A percentile compares a stretch with the other conserved stretches of the same genome.
Conservation (phyloP, 2,113 vertebrate species). For the Athene cunicularia region DNA sequence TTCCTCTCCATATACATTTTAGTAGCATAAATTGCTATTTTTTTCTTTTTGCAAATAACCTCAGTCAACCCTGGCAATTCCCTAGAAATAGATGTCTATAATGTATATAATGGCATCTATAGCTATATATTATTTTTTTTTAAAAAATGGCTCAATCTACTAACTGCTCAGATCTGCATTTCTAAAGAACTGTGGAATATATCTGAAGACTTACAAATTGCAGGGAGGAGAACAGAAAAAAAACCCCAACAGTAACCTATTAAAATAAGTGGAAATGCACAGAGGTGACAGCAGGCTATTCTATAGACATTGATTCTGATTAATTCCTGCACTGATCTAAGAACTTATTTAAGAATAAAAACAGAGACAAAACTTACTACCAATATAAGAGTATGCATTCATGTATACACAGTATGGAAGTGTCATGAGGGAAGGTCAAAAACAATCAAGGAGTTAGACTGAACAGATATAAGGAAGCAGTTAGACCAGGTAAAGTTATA, state of each 20-base stretch:
- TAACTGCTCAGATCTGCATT: neutral
- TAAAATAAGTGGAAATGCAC: neutral
- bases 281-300: neutral
- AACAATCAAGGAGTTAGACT: neutral
- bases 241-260: neutral
- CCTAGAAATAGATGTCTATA: neutral
- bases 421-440: neutral
- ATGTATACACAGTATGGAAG: neutral
- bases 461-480: neutral
- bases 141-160: neutral
- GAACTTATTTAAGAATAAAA: neutral
- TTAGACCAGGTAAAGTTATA: neutral
- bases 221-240: neutral
- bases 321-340: neutral
- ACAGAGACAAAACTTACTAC: neutral
- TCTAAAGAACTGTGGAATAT: neutral
- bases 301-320: neutral
- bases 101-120: neutral
- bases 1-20: neutral
- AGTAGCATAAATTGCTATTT: neutral
- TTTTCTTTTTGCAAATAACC: neutral
- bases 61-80: neutral
- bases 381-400: neutral
- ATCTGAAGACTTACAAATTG: neutral
- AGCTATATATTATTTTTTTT: neutral